Evolutionary conservation across 1,140 invertebrate genomes (phyloP), one percentile per base, ranked within the genome.

Genomic region (Brachionus manjavacas): DNA sequence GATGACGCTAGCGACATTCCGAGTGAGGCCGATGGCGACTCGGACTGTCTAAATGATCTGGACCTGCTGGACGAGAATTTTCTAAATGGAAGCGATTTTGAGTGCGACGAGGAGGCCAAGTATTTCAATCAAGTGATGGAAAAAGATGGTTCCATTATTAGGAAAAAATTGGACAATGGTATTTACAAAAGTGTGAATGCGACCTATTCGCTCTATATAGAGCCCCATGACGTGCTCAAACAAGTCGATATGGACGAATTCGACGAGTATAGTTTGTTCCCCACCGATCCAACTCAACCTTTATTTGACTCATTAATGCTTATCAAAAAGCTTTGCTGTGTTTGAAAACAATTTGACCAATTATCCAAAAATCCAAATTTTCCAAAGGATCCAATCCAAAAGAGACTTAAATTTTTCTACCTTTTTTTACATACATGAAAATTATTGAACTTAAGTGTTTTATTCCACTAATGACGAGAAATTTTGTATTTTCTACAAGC

Each of bases 181-280:
- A 81, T 81, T 68, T 81, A 81, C 11, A 64, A 68, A 20, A 81
- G 79, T 60, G 31, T 81, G 12, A 81, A 81, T 81, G 11, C 31
- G 4, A 81, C 79, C 11, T 6, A 31, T 31, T 60, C 49, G 23
- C 35, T 81, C 4, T 81, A 16, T 20, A 81, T 81, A 23, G 79
- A 81, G 25, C 79, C 79, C 6, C 23, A 81, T 39, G 79, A 81
- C 20, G 28, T 81, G 55, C 79, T 81, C 0, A 81, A 81, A 46
- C 79, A 41, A 20, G 41, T 81, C 7, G 79, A 60, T 11, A 43
- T 31, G 46, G 60, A 46, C 49, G 79, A 81, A 28, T 81, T 41
- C 14, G 31, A 35, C 35, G 20, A 64, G 31, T 81, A 81, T n/a
- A 60, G 28, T 68, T 12, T 81, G 52, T 81, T 81, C 43, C 79